Percentiles rank a stretch among this genome's conserved stretches.
phyloP scores from a whole-genome alignment of 2,888 invertebrate species.

The Alloplasta piceator region DNA sequence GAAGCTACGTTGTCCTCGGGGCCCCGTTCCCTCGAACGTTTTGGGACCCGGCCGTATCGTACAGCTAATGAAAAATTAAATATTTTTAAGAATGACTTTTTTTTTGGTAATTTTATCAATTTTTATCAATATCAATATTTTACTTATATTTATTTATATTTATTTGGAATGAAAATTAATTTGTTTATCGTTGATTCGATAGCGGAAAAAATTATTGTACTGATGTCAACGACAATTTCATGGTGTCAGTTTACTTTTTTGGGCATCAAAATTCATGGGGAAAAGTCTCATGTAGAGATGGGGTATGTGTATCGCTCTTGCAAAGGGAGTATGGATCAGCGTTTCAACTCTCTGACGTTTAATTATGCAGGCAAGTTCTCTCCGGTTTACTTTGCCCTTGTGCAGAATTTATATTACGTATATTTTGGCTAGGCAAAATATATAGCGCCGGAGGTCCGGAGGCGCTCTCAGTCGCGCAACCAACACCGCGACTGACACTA shows the following conservation, averaged over 20 bases:
- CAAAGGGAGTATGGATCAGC: conserved; percentile 64
- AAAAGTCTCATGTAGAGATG: no score
- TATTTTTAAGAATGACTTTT: no score
- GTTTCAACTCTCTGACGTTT: conserved; percentile 75
- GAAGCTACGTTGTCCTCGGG: conserved; percentile 85
- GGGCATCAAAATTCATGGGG: background rate
- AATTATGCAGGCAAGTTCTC: conserved; percentile 78
- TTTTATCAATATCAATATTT: no score
- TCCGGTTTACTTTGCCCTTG: conserved; percentile 74
- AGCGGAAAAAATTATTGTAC: no score
- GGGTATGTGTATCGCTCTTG: conserved; percentile 36
- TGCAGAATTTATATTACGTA: conserved; percentile 36
- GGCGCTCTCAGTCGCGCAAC: conserved; percentile 45
- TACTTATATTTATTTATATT: no score
- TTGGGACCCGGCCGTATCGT: conserved; percentile 97
- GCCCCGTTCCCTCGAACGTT: conserved; percentile 93
- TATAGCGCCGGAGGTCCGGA: conserved; percentile 31
- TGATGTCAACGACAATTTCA: no score
- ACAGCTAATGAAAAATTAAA: conserved; percentile 88
- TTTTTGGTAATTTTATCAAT: no score
- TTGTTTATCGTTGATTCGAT: no score
- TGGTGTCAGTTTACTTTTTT: no score
- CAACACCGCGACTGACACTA: conserved; percentile 58
- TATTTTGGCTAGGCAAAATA: conserved; percentile 29
- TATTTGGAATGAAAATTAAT: no score